Percentiles rank a stretch among this genome's conserved stretches.
Conservation (phyloP, 2,113 vertebrate species). For the Phrynocephalus versicolor region DNA sequence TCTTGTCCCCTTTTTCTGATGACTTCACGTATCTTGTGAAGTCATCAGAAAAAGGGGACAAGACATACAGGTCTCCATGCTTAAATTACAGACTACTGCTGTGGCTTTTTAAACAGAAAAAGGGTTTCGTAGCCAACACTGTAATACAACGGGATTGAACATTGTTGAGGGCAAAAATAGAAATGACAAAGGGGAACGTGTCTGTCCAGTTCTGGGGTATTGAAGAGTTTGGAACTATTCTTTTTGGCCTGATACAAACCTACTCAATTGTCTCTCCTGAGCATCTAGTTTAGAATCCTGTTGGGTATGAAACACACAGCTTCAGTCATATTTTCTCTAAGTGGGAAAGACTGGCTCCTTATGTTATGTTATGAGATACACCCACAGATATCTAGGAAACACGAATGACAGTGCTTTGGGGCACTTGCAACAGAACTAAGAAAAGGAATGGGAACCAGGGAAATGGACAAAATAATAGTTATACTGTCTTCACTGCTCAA, state of each 20-base stretch:
- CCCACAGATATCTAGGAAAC: not conserved
- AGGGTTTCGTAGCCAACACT: not conserved
- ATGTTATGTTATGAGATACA: not conserved
- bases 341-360: not conserved
- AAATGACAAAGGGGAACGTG: not conserved
- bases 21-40: not conserved
- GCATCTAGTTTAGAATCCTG: not conserved
- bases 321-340: not conserved
- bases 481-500: not conserved
- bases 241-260: not conserved
- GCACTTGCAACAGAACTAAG: not conserved
- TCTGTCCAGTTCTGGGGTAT: not conserved
- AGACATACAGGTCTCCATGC: not conserved
- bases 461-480: not conserved
- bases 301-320: not conserved
- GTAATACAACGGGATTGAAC: not conserved
- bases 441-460: not conserved
- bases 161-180: not conserved
- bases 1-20: not conserved
- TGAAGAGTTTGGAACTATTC: not conserved
- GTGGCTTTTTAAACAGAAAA: not conserved
- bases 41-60: not conserved
- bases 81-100: conserved; percentile 1
- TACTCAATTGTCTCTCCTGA: not conserved
- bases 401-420: not conserved